Conservation (phyloP, 2,113 vertebrate species). For the Equus quagga region DNA sequence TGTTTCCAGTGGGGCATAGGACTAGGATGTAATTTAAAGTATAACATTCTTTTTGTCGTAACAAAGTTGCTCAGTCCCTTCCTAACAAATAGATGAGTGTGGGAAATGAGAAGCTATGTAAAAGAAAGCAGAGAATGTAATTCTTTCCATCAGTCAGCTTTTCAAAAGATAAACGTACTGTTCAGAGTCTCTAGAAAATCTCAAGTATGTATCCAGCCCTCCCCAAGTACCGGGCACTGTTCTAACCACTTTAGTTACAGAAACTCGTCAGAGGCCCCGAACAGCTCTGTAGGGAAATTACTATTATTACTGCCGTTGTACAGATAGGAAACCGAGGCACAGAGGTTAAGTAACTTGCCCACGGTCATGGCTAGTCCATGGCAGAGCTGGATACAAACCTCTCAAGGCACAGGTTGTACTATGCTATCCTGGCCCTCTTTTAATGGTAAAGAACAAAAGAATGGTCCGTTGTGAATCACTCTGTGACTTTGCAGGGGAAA, state of each 20-base stretch:
- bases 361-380: background rate
- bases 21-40: background rate
- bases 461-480: background rate
- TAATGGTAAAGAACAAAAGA: background rate
- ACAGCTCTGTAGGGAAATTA: fast-evolving
- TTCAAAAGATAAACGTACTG: background rate
- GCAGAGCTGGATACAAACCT: background rate
- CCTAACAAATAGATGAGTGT: background rate
- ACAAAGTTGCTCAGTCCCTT: background rate
- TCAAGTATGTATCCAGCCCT: background rate
- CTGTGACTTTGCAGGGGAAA: background rate
- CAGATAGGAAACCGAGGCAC: background rate
- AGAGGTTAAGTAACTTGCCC: background rate
- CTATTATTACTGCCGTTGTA: background rate
- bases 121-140: background rate
- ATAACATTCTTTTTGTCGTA: background rate
- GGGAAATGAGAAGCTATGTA: background rate
- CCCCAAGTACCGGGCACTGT: fast-evolving
- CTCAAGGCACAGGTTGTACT: background rate
- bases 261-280: fast-evolving
- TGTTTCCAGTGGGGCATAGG: background rate
- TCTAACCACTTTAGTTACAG: background rate
- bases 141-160: background rate
- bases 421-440: background rate
- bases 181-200: background rate